These are phyloP conservation scores for Caenorhabditis sp. DNA, from an alignment of 2,888 invertebrate species.

Conservation along the genomic window DNA sequence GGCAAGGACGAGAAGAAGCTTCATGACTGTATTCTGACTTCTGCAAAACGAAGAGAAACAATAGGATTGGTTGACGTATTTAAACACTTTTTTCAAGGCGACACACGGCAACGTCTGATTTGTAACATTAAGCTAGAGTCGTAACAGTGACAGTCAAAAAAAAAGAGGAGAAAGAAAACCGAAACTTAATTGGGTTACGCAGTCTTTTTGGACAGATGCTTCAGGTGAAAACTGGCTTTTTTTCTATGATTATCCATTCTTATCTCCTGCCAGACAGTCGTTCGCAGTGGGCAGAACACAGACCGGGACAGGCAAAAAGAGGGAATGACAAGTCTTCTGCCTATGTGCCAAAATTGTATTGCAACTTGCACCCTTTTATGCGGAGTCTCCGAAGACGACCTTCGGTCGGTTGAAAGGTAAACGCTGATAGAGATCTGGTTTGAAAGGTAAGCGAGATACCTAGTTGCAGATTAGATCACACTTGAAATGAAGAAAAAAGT, in stretches of 20 bases:
- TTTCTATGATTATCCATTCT: conserved; percentile 17
- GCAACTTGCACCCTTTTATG: conserved; percentile 35
- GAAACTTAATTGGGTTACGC: conserved; percentile 58
- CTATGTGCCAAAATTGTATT: conserved; percentile 23
- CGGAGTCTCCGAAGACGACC: conserved; percentile 37
- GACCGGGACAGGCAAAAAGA: not conserved
- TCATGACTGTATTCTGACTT: conserved; percentile 51
- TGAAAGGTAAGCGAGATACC: conserved; percentile 36
- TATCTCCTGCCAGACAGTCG: conserved; percentile 44
- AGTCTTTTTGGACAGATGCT: conserved; percentile 28
- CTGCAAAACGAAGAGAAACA: conserved; percentile 35
- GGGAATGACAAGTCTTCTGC: conserved; percentile 11
- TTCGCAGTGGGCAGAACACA: conserved; percentile 35
- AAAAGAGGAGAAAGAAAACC: conserved; percentile 28
- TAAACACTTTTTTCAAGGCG: conserved; percentile 50
- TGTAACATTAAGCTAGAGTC: conserved; percentile 48
- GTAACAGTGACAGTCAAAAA: conserved; percentile 15
- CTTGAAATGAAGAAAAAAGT: not conserved
- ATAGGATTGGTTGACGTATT: conserved; percentile 32
- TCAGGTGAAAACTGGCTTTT: conserved; percentile 32
- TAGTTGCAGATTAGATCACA: conserved; percentile 49
- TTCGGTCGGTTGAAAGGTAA: conserved; percentile 27
- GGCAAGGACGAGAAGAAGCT: conserved; percentile 45
- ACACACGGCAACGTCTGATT: conserved; percentile 21
- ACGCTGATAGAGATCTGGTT: conserved; percentile 50